These are phyloP conservation scores for Charanyca ferruginea DNA, from an alignment of 2,888 invertebrate species.

Conservation along the genomic window DNA sequence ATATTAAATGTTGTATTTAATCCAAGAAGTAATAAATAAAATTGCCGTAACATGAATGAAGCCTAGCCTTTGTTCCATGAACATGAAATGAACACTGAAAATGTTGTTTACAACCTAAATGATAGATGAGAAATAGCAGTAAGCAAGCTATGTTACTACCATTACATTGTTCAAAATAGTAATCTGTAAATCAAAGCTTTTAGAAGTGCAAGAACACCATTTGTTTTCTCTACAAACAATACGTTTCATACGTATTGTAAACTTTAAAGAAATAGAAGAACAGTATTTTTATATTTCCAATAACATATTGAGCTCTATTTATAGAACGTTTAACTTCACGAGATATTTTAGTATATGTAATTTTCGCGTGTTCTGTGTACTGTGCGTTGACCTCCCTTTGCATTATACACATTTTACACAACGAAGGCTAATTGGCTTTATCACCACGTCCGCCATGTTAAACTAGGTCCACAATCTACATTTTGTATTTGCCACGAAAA, in stretches of 20 bases:
- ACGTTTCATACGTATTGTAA: slow-evolving; percentile 49
- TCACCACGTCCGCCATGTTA: slow-evolving; percentile 64
- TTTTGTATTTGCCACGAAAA: slow-evolving; percentile 48
- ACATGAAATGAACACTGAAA: slow-evolving; percentile 18
- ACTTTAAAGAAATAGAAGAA: slow-evolving; percentile 60
- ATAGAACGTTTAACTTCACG: slow-evolving; percentile 48
- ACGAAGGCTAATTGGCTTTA: slow-evolving; percentile 69
- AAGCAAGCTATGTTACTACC: slow-evolving; percentile 16
- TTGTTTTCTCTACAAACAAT: slow-evolving; percentile 60
- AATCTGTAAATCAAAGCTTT: slow-evolving; percentile 53
- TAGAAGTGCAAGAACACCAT: slow-evolving; percentile 57
- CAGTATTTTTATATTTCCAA: slow-evolving; percentile 65
- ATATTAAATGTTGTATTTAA: not conserved
- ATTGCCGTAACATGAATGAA: not conserved
- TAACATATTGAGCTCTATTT: slow-evolving; percentile 61
- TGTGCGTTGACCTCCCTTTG: slow-evolving; percentile 62
- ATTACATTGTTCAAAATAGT: slow-evolving; percentile 37
- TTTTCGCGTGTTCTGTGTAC: slow-evolving; percentile 36
- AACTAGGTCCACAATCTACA: slow-evolving; percentile 40
- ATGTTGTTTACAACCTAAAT: slow-evolving; percentile 10
- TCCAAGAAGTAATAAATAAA: not conserved
- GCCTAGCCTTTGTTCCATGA: not conserved
- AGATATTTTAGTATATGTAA: slow-evolving; percentile 59
- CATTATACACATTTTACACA: slow-evolving; percentile 65
- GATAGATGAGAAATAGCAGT: slow-evolving; percentile 23